Conservation (phyloP, 2,113 vertebrate species). For the Campylomormyrus numenius region DNA sequence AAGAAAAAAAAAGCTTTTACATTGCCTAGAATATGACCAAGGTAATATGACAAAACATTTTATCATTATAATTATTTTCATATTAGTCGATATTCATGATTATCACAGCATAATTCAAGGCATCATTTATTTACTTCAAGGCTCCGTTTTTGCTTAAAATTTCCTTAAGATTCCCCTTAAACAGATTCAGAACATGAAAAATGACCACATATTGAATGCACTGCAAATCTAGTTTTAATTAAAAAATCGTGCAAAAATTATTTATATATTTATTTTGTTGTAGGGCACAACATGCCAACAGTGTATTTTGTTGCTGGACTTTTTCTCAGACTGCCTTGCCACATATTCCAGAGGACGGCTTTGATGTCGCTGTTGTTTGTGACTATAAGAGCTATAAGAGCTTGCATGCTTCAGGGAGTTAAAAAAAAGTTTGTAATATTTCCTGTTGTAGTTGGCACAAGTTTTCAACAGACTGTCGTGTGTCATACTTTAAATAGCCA, state of each 20-base stretch:
- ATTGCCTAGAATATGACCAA: not conserved
- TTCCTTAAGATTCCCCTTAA: not conserved
- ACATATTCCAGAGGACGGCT: too few relatives aligned
- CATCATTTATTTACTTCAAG: not conserved
- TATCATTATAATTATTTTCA: not conserved
- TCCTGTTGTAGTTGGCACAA: not conserved
- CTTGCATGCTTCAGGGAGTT: not conserved
- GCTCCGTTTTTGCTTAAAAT: not conserved
- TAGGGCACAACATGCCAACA: too few relatives aligned
- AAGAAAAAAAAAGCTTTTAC: not conserved
- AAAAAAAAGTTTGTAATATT: not conserved
- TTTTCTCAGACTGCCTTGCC: too few relatives aligned
- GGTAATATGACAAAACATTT: not conserved
- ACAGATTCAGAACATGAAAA: too few relatives aligned
- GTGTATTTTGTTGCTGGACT: too few relatives aligned
- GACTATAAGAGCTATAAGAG: not conserved
- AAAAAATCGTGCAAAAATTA: too few relatives aligned
- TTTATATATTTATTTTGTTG: too few relatives aligned
- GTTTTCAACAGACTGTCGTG: not conserved
- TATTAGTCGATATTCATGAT: not conserved
- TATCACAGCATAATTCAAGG: not conserved
- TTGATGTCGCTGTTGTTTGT: too few relatives aligned
- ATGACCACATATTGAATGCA: too few relatives aligned
- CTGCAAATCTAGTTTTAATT: too few relatives aligned
- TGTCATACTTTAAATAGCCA: not conserved